Evolutionary conservation across 2,888 invertebrate species (phyloP), one percentile per base, ranked within the genome.

Genomic region (Andrena camellia): DNA sequence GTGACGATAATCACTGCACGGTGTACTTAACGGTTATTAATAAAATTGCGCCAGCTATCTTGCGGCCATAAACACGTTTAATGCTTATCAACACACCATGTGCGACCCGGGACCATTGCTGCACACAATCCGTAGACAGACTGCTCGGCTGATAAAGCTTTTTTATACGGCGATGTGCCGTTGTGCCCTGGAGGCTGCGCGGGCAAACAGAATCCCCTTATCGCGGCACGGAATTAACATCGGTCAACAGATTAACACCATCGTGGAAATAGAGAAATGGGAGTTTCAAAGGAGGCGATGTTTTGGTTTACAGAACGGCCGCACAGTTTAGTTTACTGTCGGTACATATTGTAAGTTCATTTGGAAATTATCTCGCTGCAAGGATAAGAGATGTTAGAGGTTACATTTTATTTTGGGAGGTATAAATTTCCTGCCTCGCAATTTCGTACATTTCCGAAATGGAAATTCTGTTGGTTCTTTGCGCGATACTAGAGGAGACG

Each of bases 21-120:
- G 74, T 54, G 70, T 78, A 68, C 81, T 89, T 89, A 88, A 88
- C 76, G 77, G 78, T 88, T 89, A 86, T 89, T 88, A 89, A 89
- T 86, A 88, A 89, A 87, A 89, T 86, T 86, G 77, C 67, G 35
- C 74, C 62, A 70, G 79, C 83, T 85, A 87, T 88, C 87, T 83
- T 59, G 69, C 73, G 50, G 69, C 69, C 76, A 72, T 78, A 70
- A 84, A 89, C 84, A 84, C 82, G 69, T 76, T 84, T 74, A 77
- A 60, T 66, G 78, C 89, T 88, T 89, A 88, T 88, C 85, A 82
- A 82, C 78, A 70, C 72, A 83, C 84, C 88, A 88, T 84, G 78
- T 82, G 88, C 76, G 74, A 78, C 78, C 80, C 29, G 73, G 73
- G 78, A 79, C 81, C 78, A 69, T 75, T 83, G 62, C 78, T 74